phyloP scores from a whole-genome alignment of 2,888 invertebrate genomes.

The Eristalinus aeneus region DNA sequence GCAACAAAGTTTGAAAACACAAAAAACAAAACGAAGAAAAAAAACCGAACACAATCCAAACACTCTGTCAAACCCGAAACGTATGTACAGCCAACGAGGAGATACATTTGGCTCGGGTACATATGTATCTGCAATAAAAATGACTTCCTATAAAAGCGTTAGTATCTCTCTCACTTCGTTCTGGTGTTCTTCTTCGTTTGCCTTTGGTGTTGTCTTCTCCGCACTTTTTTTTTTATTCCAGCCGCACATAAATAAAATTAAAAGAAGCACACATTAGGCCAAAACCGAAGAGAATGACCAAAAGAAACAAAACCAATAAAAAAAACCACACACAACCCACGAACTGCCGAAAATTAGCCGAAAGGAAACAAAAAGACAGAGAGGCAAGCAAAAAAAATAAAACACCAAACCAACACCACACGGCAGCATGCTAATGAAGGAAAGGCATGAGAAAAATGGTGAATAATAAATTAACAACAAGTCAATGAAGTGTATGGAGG shows the following conservation, averaged over 20 bases:
- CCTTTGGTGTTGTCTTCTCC: conserved; percentile 19
- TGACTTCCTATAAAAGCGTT: conserved; percentile 68
- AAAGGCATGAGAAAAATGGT: conserved; percentile 34
- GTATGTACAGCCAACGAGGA: conserved; percentile 1
- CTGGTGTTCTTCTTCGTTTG: conserved; percentile 30
- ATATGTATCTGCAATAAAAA: conserved; percentile 60
- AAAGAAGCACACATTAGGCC: conserved; percentile 33
- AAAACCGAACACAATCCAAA: not conserved
- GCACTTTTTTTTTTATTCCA: conserved; percentile 14
- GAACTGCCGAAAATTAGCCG: conserved; percentile 39
- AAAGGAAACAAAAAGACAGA: conserved; percentile 21
- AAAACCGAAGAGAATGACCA: conserved; percentile 26
- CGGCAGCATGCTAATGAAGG: conserved; percentile 54
- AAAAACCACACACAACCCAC: not conserved
- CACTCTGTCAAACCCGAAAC: conserved; percentile 49
- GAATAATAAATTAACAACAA: conserved; percentile 49
- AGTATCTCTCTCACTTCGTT: conserved; percentile 30
- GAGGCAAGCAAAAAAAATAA: conserved; percentile 5
- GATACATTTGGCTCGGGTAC: conserved; percentile 48
- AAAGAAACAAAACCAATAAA: not conserved
- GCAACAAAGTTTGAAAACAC: conserved; percentile 1
- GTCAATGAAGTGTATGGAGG: conserved; percentile 19
- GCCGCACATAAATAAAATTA: conserved; percentile 27
- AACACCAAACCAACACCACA: not conserved
- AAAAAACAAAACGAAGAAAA: not conserved